These are phyloP conservation scores for Heliconius sara DNA, from an alignment of 2,888 invertebrate genomes.

Conservation along the genomic window DNA sequence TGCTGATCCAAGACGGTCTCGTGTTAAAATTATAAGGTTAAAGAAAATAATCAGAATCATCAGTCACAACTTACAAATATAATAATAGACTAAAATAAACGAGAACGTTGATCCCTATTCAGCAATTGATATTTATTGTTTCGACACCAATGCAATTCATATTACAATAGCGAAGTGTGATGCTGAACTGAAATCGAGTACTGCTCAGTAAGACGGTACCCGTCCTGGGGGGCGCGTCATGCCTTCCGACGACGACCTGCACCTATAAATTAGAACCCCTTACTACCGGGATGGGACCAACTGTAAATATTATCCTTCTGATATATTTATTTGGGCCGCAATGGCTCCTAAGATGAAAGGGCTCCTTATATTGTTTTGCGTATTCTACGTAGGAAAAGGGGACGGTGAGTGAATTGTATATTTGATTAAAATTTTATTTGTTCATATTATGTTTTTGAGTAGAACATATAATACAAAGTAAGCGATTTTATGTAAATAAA, in stretches of 20 bases:
- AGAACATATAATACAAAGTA: neutral
- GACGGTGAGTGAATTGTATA: constrained; percentile 73
- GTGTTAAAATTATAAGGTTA: too few relatives aligned
- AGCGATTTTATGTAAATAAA: neutral
- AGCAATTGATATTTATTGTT: constrained; percentile 73
- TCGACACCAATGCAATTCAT: constrained; percentile 72
- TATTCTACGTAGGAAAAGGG: constrained; percentile 62
- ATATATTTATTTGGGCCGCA: constrained; percentile 70
- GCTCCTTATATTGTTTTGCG: constrained; percentile 71
- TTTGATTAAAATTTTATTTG: constrained; percentile 51
- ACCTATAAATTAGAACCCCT: constrained; percentile 48
- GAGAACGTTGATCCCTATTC: constrained; percentile 52
- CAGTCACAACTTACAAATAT: too few relatives aligned
- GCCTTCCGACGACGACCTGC: constrained; percentile 53
- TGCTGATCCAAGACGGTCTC: neutral
- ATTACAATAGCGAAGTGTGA: constrained; percentile 59
- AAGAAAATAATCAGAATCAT: too few relatives aligned
- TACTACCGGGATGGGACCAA: constrained; percentile 74
- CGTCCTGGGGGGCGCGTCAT: constrained; percentile 59
- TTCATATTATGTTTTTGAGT: neutral
- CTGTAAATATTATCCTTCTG: constrained; percentile 64
- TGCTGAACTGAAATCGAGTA: constrained; percentile 51
- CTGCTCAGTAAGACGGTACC: constrained; percentile 58
- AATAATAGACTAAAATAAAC: constrained; percentile 19
- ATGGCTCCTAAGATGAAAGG: constrained; percentile 75